Evolutionary conservation across 1,140 invertebrate species (phyloP), one percentile per base, ranked within the genome.

Genomic region (Heliothis virescens): DNA sequence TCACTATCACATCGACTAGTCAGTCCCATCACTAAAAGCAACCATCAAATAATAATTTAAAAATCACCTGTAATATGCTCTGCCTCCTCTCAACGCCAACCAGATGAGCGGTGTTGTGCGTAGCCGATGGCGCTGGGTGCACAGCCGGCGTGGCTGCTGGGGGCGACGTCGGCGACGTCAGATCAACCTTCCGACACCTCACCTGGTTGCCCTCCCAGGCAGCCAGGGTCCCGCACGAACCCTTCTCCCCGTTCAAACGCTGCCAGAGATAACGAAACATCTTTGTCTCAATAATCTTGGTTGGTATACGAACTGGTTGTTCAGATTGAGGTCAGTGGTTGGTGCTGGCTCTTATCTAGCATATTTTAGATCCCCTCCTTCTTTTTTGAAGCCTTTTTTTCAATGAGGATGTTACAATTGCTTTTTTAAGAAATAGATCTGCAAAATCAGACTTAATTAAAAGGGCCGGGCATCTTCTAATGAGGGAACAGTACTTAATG

Each of bases 181-280:
- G 85, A 71, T 95, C 95, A 65, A 96, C 94, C 89, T 96, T 96
- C 15, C 95, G 92, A 85, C 95, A 96, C 48, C 95, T 89, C 26
- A 96, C 95, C 12, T 95, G 95, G 18, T 94, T 95, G 0, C 95
- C 95, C 74, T 96, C 96, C 96, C 96, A 96, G 3, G 95, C 95
- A 0, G 95, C 95, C 16, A 96, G 94, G 12, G 96, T 96, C 80
- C 95, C 95, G 82, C 95, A 96, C 57, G 95, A 95, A 41, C 95
- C 95, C 85, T 96, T 96, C 79, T 96, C 96, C 80, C 96, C 96
- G 67, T 95, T 96, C 55, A 96, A 90, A 85, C 96, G 95, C 96
- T 97, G 88, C 73, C 93, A 91, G 57, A 75, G 74, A 78, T 79
- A 84, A 75, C 69, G 77, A n/a, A 74, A 73, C 63, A 81, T 79